Conservation (phyloP, 2,888 invertebrate species). For the Drosophila tanythrix region DNA sequence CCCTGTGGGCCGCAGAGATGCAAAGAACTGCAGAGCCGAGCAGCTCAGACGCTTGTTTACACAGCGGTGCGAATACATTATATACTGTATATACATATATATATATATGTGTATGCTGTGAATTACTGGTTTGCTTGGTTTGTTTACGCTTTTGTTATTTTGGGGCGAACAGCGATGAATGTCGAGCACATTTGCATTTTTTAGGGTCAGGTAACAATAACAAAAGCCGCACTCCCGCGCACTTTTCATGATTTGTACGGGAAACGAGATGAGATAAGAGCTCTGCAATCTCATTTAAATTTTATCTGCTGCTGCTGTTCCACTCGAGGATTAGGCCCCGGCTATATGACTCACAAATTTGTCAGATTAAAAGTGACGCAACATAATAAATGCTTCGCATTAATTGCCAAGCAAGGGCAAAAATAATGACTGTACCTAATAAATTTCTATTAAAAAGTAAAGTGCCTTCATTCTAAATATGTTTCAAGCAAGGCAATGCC, state of each 20-base stretch:
- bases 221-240: conserved; percentile 22
- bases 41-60: conserved; percentile 58
- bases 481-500: conserved; percentile 7
- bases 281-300: conserved; percentile 53
- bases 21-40: conserved; percentile 3
- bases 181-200: conserved; percentile 60
- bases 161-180: conserved; percentile 47
- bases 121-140: conserved; percentile 35
- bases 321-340: conserved; percentile 31
- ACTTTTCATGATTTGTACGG: neutral
- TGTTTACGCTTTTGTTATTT: conserved; percentile 44
- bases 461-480: conserved; percentile 26
- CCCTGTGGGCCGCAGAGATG: conserved; percentile 13
- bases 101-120: conserved; percentile 11
- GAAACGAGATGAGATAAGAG: conserved; percentile 4
- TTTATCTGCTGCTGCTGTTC: conserved; percentile 27
- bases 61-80: conserved; percentile 47
- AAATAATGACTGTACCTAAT: conserved; percentile 48
- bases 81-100: neutral
- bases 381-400: conserved; percentile 51
- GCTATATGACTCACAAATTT: conserved; percentile 54
- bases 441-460: conserved; percentile 59
- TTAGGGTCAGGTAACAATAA: conserved; percentile 53
- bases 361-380: conserved; percentile 63
- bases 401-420: conserved; percentile 55